phyloP scores from a whole-genome alignment of 2,888 invertebrate species.

The Lobophora halterata region DNA sequence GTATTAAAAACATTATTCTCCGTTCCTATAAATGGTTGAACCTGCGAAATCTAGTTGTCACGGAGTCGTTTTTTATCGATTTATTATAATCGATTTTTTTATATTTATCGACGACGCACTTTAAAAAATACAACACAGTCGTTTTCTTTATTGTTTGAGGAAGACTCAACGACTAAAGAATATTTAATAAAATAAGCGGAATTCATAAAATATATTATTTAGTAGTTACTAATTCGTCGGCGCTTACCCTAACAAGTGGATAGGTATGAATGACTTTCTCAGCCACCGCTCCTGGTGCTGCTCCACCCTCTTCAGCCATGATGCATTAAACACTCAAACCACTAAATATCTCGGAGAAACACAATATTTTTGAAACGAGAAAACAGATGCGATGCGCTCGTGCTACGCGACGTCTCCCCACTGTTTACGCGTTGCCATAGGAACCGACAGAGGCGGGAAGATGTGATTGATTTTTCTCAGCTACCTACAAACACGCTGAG shows the following conservation, averaged over 20 bases:
- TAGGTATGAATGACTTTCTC: conserved; percentile 90
- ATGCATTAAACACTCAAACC: conserved; percentile 32
- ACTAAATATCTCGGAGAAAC: conserved; percentile 22
- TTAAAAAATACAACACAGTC: conserved; percentile 5
- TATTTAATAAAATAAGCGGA: background rate
- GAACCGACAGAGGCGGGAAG: conserved; percentile 69
- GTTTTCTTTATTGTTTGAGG: background rate
- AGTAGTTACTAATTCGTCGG: background rate
- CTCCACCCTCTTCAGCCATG: conserved; percentile 64
- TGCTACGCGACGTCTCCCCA: conserved; percentile 56
- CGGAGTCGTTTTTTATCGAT: too few species aligned
- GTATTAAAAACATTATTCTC: too few species aligned
- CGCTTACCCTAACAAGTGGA: conserved; percentile 89
- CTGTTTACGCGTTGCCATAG: conserved; percentile 78
- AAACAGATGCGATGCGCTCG: conserved; percentile 42
- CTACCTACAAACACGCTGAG: too few species aligned
- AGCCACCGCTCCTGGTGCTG: conserved; percentile 62
- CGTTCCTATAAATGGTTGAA: too few species aligned
- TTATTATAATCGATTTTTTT: too few species aligned
- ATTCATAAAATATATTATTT: conserved; percentile 4
- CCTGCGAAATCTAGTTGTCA: too few species aligned
- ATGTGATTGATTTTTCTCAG: conserved; percentile 76
- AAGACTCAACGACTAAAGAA: background rate
- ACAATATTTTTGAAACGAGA: conserved; percentile 26
- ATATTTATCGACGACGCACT: too few species aligned